Evolutionary conservation across 2,888 invertebrate species (phyloP), one percentile per base, ranked within the genome.

Genomic region (Drosophila ustulata): DNA sequence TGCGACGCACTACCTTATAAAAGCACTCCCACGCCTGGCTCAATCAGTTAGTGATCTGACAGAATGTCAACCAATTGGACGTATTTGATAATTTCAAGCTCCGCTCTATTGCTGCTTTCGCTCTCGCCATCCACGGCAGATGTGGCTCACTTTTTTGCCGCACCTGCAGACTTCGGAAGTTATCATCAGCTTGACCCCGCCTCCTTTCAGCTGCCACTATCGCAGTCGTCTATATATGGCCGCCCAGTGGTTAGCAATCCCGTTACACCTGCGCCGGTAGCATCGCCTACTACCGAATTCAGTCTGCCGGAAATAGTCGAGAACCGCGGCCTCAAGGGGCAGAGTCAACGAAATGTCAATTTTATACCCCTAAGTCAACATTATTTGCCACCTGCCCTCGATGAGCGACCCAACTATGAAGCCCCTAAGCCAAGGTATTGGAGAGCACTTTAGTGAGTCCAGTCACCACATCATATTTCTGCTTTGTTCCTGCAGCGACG

Each of bases 281-380:
- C 34, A 9, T 34, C 89, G 11, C 87, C 89, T 6, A 85, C 89
- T 8, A 89, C 90, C 0, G 91, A 91, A 51, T 90, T 90, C n/a
- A 71, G 65, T 3, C 61, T 92, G 26, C 92, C 92, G 0, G 92
- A 92, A 65, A 83, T 92, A 1, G 82, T 92, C 7, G 89, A 91
- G 47, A 92, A 92, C 78, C 91, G 91, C 9, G 84, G 78, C 52
- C 59, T 84, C 0, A 87, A 72, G 67, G 61, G 59, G 9, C 59
- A 57, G 5, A 69, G 71, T 4, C 78, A 77, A 34, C 75, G 75
- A 6, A 82, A 81, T 37, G 80, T 72, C 11, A 83, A 82, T 43
- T 90, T 92, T 59, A 91, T 91, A 74, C 92, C 92, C 0, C 52
- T 92, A 0, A 79, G 73, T 3, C 85, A 89, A 13, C 82, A 86